These are phyloP conservation scores for Drosophila helvetica DNA, from an alignment of 2,888 invertebrate genomes.

Conservation along the genomic window DNA sequence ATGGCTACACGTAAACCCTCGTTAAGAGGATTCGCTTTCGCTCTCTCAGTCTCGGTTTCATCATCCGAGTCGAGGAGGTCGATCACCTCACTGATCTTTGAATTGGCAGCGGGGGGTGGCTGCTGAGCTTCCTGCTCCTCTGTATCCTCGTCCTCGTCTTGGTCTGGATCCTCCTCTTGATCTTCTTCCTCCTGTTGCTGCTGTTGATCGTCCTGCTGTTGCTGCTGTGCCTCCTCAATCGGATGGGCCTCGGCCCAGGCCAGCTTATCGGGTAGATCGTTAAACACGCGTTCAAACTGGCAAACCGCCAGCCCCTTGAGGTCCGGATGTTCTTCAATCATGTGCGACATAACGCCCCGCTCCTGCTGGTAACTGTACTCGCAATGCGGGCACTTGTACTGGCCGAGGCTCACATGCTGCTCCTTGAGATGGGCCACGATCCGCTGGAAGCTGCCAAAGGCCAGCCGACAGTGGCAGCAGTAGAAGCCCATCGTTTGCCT, in stretches of 20 bases:
- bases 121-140: background rate
- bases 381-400: constrained; percentile 90
- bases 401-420: constrained; percentile 87
- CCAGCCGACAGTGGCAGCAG: constrained; percentile 42
- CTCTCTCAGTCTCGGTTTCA: constrained; percentile 11
- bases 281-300: constrained; percentile 80
- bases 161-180: background rate
- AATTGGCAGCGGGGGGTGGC: background rate
- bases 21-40: background rate
- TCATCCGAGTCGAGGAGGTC: constrained; percentile 54
- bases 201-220: background rate
- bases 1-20: background rate
- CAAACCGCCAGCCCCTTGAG: constrained; percentile 85
- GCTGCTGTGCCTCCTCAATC: constrained; percentile 84
- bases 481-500: constrained; percentile 66
- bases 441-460: constrained; percentile 35
- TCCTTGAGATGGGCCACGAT: constrained; percentile 57
- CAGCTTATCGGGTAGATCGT: constrained; percentile 39
- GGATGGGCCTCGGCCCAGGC: constrained; percentile 85
- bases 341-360: constrained; percentile 58
- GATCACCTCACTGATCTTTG: constrained; percentile 25
- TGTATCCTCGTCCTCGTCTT: background rate
- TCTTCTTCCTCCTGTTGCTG: background rate
- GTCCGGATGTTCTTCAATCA: constrained; percentile 26
- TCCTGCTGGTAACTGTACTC: constrained; percentile 84